phyloP scores from a whole-genome alignment of 2,888 invertebrate genomes.

The Lochmaea crataegi region DNA sequence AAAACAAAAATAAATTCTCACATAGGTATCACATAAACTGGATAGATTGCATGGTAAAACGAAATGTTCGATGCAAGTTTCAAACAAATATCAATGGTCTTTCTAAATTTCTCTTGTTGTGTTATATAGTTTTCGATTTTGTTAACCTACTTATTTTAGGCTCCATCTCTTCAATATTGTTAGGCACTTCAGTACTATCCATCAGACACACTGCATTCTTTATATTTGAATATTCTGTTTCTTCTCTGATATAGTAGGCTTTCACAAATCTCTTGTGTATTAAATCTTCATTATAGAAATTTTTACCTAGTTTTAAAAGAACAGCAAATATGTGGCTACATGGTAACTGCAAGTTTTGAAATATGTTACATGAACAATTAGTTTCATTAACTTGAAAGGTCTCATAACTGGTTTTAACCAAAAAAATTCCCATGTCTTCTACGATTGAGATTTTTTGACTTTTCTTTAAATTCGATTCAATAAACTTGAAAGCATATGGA shows the following conservation, averaged over 20 bases:
- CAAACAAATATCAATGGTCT: background rate
- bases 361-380: background rate
- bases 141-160: slow-evolving; percentile 2
- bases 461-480: no score
- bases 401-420: no score
- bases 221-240: background rate
- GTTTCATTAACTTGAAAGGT: background rate
- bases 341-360: slow-evolving; percentile 1
- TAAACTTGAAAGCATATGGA: no score
- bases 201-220: slow-evolving; percentile 1
- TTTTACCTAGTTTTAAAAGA: slow-evolving; percentile 4
- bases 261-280: background rate
- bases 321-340: slow-evolving; percentile 1
- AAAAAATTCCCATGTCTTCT: no score
- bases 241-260: background rate
- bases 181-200: slow-evolving; percentile 2
- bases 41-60: no score
- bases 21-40: no score
- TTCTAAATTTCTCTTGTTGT: background rate
- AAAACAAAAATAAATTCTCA: no score
- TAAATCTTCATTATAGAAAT: background rate
- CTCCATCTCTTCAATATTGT: slow-evolving; percentile 1
- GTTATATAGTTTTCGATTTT: background rate
- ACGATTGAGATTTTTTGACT: no score
- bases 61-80: background rate